A percentile compares a stretch with the other conserved stretches of the same genome.
Evolutionary conservation across 1,140 invertebrate species (phyloP).

Genomic region (Latrodectus geometricus): DNA sequence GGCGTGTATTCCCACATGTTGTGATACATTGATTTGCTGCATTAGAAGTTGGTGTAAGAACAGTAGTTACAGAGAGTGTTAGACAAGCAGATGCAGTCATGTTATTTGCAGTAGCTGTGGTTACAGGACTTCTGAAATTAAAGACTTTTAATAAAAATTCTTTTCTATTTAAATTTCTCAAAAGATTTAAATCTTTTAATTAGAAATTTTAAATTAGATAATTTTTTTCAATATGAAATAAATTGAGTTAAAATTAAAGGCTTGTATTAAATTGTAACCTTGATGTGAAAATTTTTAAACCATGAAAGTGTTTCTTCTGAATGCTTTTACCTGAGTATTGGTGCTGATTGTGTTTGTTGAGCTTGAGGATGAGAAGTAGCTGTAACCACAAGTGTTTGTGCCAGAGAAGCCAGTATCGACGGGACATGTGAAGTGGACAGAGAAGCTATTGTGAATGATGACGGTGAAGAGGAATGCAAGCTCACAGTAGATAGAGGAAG

Average conservation of each 20-base stretch:
- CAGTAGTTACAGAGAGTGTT: constrained; percentile 47
- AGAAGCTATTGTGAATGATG: constrained; percentile 57
- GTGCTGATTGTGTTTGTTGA: neutral
- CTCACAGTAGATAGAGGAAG: constrained; percentile 5
- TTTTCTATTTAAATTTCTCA: too few relatives aligned
- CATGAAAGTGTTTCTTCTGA: neutral
- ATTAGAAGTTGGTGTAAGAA: constrained; percentile 30
- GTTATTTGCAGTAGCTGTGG: constrained; percentile 3
- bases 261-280: too few relatives aligned
- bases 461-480: constrained; percentile 9
- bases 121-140: constrained; percentile 1
- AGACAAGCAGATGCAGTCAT: constrained; percentile 27
- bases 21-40: constrained; percentile 8
- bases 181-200: too few relatives aligned
- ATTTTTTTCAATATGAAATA: too few relatives aligned
- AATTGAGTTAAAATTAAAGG: too few relatives aligned
- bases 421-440: constrained; percentile 51
- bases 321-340: constrained; percentile 4
- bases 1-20: constrained; percentile 15
- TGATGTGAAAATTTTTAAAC: too few relatives aligned
- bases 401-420: constrained; percentile 47
- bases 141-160: neutral
- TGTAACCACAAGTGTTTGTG: constrained; percentile 38
- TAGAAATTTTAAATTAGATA: too few relatives aligned
- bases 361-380: constrained; percentile 24